A percentile compares a stretch with the other conserved stretches of the same genome.
Evolutionary conservation across 2,113 vertebrate species (phyloP).

Genomic region (Periophthalmodon schlosseri): DNA sequence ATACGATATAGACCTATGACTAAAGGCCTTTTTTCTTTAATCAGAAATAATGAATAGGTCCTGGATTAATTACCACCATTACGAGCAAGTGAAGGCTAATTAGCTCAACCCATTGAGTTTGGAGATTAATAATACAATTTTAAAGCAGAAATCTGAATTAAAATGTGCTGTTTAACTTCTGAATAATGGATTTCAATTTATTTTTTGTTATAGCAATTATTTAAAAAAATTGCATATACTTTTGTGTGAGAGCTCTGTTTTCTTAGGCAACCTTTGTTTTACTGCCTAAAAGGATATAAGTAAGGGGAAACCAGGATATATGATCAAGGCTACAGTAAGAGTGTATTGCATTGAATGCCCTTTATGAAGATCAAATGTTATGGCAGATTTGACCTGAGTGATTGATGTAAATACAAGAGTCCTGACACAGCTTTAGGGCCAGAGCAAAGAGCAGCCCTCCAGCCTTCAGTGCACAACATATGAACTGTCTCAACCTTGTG

Average conservation of each 20-base stretch:
- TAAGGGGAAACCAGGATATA: background rate
- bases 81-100: background rate
- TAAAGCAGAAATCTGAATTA: constrained; percentile 27
- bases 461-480: background rate
- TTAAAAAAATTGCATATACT: constrained; percentile 17
- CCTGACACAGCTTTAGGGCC: background rate
- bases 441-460: background rate
- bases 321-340: background rate
- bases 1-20: background rate
- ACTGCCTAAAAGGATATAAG: background rate
- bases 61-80: constrained; percentile 1
- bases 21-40: background rate
- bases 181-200: constrained; percentile 32
- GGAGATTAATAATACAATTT: constrained; percentile 15
- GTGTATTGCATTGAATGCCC: constrained; percentile 22
- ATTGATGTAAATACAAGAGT: constrained; percentile 1
- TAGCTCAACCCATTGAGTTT: background rate
- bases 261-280: background rate
- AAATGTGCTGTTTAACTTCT: constrained; percentile 14
- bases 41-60: background rate
- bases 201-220: constrained; percentile 50
- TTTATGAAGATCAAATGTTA: constrained; percentile 14
- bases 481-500: background rate
- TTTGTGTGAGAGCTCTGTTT: background rate
- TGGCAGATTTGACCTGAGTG: background rate